Evolutionary conservation across 2,113 vertebrate species (phyloP), one percentile per base, ranked within the genome.

Genomic region (Siniperca knerii): DNA sequence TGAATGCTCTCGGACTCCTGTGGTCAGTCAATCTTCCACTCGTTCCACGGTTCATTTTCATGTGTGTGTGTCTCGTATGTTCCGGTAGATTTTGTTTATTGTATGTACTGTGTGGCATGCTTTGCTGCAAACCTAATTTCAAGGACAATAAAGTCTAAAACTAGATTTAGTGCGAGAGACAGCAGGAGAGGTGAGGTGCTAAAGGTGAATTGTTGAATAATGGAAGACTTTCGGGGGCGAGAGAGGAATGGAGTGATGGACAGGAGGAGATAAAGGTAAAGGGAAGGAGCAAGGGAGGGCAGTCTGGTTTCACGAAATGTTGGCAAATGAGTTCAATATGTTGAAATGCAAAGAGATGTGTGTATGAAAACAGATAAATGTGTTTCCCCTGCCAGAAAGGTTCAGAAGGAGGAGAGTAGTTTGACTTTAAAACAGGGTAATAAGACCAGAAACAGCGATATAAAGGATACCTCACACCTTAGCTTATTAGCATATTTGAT

Each of bases 141-240:
- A 92, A 75, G 92, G 89, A 92, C 89, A 87, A 91, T 93, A 91
- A 93, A 90, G 78, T 42, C 82, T 85, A 54, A 75, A 87, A 89
- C 68, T 75, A 81, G 89, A 91, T 93, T 88, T 84, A 87, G 81
- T 60, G 64, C 64, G 7, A 46, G 71, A 52, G 83, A 25, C 75
- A 23, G 87, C 55, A 21, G 74, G 13, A 79, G 79, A 75, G 71
- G 50, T 16, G 61, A 81, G 69, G 75, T 35, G 77, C 77, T 68
- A 55, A 83, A 83, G 86, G 88, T 86, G 87, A 84, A 67, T 23
- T 18, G 67, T 2, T 87, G 85, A 87, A 90, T 85, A 90, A 82
- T 90, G 87, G 65, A 90, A 4, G 46, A 82, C 74, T 48, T 52
- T 4, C 29, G 33, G 75, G 64, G 61, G 48, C 9, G 25, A 10